Evolutionary conservation across 1,140 invertebrate species (phyloP).

Genomic region (silkworm (Bombyx mori)): ASM3026992v2 NC_085115.1:7368001-7368500

Average conservation of each 20-base stretch:
- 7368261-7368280: conserved; percentile 84
- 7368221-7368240: conserved; percentile 90
- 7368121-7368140: conserved; percentile 83
- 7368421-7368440: neutral
- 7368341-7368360: neutral
- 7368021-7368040: too few relatives aligned
- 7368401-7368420: neutral
- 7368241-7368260: conserved; percentile 90
- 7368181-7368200: conserved; percentile 79
- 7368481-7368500: too few relatives aligned
- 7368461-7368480: too few relatives aligned
- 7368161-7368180: conserved; percentile 88
- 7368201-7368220: conserved; percentile 84
- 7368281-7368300: conserved; percentile 75
- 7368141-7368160: conserved; percentile 97
- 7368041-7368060: too few relatives aligned
- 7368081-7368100: too few relatives aligned
- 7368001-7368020: too few relatives aligned
- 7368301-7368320: neutral
- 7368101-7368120: neutral
- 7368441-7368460: neutral
- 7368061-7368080: too few relatives aligned
- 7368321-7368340: neutral
- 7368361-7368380: neutral
- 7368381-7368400: neutral